A percentile compares a stretch with the other conserved stretches of the same genome.
Evolutionary conservation across 2,888 invertebrate genomes (phyloP).

Genomic region (Synergus umbraculus): DNA sequence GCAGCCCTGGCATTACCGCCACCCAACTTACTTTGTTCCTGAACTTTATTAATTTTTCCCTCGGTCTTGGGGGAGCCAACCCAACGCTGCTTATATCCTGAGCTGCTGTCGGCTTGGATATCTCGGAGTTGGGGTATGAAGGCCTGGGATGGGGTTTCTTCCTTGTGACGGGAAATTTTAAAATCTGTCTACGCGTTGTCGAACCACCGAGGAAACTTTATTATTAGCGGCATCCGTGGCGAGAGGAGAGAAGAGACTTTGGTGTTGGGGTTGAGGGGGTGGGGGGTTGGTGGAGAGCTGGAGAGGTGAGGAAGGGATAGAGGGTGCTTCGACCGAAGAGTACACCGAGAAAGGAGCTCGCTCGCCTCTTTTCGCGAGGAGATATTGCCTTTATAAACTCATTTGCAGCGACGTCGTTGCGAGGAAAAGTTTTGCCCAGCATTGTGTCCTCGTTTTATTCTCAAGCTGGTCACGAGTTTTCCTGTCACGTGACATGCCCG

Average conservation of each 20-base stretch:
- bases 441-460: conserved; percentile 40
- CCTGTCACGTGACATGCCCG: conserved; percentile 37
- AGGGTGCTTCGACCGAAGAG: conserved; percentile 14
- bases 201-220: conserved; percentile 77
- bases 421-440: conserved; percentile 48
- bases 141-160: conserved; percentile 62
- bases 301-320: not conserved
- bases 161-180: conserved; percentile 77
- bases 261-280: not conserved
- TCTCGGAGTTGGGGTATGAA: conserved; percentile 49
- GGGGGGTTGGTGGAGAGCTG: not conserved
- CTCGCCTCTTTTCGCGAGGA: conserved; percentile 47
- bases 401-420: conserved; percentile 72
- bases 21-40: conserved; percentile 78
- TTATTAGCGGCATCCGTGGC: conserved; percentile 71
- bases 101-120: conserved; percentile 51
- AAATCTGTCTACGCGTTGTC: conserved; percentile 78
- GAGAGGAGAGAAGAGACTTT: conserved; percentile 40
- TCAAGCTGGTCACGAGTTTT: conserved; percentile 50
- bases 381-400: conserved; percentile 77
- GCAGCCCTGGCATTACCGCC: conserved; percentile 71
- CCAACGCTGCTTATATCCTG: conserved; percentile 57
- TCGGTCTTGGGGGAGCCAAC: conserved; percentile 72
- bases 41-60: conserved; percentile 78
- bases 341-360: conserved; percentile 33